Conservation (phyloP, 2,113 vertebrate species). For the Apodemus speciosus region DNA sequence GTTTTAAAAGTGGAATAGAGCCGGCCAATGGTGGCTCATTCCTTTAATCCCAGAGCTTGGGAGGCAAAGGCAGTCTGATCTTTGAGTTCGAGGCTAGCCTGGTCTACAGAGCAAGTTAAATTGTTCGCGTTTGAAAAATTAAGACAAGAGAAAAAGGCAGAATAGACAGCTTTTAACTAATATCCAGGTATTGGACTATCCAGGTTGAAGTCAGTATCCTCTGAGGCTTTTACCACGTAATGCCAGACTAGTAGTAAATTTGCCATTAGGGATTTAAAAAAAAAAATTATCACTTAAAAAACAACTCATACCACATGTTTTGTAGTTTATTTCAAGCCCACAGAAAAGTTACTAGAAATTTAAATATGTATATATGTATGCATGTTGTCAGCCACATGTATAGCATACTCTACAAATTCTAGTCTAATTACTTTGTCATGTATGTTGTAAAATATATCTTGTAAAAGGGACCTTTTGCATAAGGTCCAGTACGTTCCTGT, state of each 20-base stretch:
- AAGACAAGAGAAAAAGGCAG: neutral
- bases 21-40: neutral
- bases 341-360: constrained; percentile 22
- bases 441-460: neutral
- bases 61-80: neutral
- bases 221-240: constrained; percentile 28
- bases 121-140: constrained; percentile 15
- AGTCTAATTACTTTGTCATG: neutral
- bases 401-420: neutral
- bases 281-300: neutral
- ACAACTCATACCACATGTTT: neutral
- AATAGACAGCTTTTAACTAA: neutral
- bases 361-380: neutral
- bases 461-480: neutral
- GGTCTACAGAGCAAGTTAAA: neutral
- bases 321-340: constrained; percentile 29
- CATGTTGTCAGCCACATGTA: neutral
- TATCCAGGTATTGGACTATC: neutral
- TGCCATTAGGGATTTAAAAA: neutral
- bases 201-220: neutral
- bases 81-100: neutral
- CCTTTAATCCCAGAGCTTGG: neutral
- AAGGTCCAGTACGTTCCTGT: neutral
- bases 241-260: neutral
- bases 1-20: neutral